Evolutionary conservation across 23 tunicate species (phyloP).

Genomic region (Halocynthia roretzi): DNA sequence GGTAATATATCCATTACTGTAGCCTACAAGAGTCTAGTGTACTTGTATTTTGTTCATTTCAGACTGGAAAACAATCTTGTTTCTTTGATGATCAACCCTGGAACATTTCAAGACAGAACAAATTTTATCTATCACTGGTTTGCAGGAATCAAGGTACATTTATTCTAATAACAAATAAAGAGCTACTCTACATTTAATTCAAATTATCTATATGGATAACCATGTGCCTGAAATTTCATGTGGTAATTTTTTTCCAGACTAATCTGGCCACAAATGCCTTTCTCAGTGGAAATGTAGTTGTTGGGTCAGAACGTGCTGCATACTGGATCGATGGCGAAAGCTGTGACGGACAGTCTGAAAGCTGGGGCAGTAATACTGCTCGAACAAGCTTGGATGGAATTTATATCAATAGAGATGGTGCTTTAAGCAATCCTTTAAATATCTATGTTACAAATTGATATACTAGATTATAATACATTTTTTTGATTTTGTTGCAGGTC

Average conservation of each 20-base stretch:
- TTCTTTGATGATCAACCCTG: constrained; percentile 19
- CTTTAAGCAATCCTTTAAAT: too few relatives aligned
- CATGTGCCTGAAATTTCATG: too few relatives aligned
- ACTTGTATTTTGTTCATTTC: background rate
- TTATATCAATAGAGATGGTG: constrained; percentile 32
- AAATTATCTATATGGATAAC: too few relatives aligned
- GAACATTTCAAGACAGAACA: constrained; percentile 15
- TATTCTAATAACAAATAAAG: too few relatives aligned
- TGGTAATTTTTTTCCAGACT: background rate
- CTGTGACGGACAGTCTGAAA: background rate
- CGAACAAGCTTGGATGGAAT: constrained; percentile 36
- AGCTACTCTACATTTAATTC: too few relatives aligned
- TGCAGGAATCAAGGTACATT: constrained; percentile 19
- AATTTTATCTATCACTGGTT: constrained; percentile 22
- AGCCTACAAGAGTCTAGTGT: too few relatives aligned
- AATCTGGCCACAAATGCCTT: background rate
- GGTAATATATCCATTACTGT: too few relatives aligned
- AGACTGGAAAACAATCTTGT: constrained; percentile 11
- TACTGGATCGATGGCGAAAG: constrained; percentile 21
- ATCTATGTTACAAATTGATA: too few relatives aligned
- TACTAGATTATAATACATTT: too few relatives aligned
- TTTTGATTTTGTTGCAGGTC: background rate
- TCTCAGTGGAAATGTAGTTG: constrained; percentile 25
- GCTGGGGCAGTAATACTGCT: constrained; percentile 14
- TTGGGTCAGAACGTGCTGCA: constrained; percentile 24